Conservation (phyloP, 2,113 vertebrate genomes). For the Coturnix japonica region DNA sequence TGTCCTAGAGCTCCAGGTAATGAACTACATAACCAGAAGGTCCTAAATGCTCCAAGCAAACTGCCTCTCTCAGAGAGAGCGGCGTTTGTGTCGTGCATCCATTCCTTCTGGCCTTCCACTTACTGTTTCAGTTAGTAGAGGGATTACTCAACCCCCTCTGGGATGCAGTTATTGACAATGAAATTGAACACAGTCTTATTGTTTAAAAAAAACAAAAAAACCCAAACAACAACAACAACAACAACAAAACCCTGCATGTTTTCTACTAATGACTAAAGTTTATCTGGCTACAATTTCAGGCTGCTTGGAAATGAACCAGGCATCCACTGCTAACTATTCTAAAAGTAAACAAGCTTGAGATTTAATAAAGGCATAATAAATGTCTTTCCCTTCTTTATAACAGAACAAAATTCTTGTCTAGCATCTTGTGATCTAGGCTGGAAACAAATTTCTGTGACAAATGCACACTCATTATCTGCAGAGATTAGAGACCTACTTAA, state of each 20-base stretch:
- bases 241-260: background rate
- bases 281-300: background rate
- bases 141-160: background rate
- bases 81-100: background rate
- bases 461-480: conserved; percentile 41
- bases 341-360: conserved; percentile 43
- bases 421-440: conserved; percentile 39
- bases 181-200: background rate
- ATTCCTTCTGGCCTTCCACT: background rate
- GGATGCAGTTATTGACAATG: background rate
- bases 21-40: background rate
- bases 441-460: conserved; percentile 64
- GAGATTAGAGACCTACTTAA: conserved; percentile 56
- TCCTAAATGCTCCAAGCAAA: background rate
- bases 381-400: conserved; percentile 6
- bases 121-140: background rate
- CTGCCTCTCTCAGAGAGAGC: background rate
- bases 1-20: background rate
- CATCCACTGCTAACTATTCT: background rate
- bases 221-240: too few relatives aligned
- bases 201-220: background rate
- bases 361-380: conserved; percentile 38
- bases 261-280: conserved; percentile 7
- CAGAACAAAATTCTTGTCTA: conserved; percentile 6
- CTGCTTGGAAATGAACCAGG: conserved; percentile 5